Conservation (phyloP, 2,888 invertebrate genomes). For the Zeuzera pyrina region DNA sequence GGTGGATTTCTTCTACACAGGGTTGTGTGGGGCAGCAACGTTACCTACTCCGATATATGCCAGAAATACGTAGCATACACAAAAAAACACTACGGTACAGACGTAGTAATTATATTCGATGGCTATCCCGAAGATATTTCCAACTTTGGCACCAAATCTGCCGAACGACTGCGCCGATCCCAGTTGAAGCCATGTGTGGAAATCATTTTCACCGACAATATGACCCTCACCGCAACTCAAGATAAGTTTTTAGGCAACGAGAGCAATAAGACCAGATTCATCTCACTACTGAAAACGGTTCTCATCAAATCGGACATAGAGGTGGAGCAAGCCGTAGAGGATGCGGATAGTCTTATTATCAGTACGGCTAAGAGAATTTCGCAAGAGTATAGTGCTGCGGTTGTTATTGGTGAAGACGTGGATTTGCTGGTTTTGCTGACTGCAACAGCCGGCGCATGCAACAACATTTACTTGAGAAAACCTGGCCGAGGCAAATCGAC, state of each 20-base stretch:
- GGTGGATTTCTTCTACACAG: conserved; percentile 1
- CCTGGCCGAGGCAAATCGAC: no score
- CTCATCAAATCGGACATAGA: neutral
- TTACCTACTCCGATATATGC: conserved; percentile 1
- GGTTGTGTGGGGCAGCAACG: conserved; percentile 1
- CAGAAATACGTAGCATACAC: conserved; percentile 1
- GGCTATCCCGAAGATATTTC: conserved; percentile 1
- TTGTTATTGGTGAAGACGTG: no score
- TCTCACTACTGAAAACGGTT: neutral
- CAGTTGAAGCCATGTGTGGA: neutral
- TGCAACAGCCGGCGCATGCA: no score
- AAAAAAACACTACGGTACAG: conserved; percentile 1
- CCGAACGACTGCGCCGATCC: conserved; percentile 2
- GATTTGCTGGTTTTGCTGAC: neutral
- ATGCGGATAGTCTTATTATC: neutral
- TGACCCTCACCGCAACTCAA: neutral
- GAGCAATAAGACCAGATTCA: neutral
- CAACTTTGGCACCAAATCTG: neutral
- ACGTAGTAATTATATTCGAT: conserved; percentile 1
- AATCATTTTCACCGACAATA: neutral
- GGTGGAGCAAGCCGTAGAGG: neutral
- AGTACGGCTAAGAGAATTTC: neutral
- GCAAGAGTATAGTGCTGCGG: neutral
- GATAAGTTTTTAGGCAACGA: neutral
- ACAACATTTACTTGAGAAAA: neutral